Evolutionary conservation across 2,888 invertebrate species (phyloP).

Genomic region (Buathra laborator): DNA sequence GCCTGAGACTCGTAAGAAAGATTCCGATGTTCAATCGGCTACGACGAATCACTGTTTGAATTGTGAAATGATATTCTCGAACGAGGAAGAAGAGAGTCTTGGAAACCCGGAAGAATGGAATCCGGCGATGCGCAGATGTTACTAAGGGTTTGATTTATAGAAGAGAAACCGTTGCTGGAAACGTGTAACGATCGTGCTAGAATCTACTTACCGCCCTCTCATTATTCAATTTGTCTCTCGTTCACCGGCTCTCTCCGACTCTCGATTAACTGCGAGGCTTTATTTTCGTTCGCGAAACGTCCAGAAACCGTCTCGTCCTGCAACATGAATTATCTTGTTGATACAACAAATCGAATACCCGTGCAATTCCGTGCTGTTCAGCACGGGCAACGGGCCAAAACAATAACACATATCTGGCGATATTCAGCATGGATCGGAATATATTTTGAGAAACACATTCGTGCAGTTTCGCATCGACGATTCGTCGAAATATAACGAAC

Average conservation of each 20-base stretch:
- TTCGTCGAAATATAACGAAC: background rate
- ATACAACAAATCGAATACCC: constrained; percentile 11
- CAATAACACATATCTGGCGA: background rate
- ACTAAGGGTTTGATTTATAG: constrained; percentile 16
- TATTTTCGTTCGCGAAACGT: constrained; percentile 11
- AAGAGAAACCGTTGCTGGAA: constrained; percentile 3
- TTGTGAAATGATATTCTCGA: background rate
- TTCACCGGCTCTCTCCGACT: background rate
- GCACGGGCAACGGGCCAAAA: constrained; percentile 1
- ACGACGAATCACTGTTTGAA: constrained; percentile 22
- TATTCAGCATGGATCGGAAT: background rate
- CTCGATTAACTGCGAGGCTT: background rate
- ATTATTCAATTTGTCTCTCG: constrained; percentile 18
- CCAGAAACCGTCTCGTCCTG: background rate
- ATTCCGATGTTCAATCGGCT: constrained; percentile 19
- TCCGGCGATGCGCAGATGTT: background rate
- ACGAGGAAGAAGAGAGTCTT: background rate
- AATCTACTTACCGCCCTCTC: background rate
- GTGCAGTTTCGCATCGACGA: background rate
- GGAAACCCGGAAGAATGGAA: background rate
- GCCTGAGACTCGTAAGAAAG: background rate
- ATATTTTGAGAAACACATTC: constrained; percentile 3
- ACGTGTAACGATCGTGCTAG: constrained; percentile 5
- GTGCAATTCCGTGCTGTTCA: constrained; percentile 7
- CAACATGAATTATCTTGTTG: constrained; percentile 7